Evolutionary conservation across 2,888 invertebrate genomes (phyloP).

Genomic region (Phalera bucephala): DNA sequence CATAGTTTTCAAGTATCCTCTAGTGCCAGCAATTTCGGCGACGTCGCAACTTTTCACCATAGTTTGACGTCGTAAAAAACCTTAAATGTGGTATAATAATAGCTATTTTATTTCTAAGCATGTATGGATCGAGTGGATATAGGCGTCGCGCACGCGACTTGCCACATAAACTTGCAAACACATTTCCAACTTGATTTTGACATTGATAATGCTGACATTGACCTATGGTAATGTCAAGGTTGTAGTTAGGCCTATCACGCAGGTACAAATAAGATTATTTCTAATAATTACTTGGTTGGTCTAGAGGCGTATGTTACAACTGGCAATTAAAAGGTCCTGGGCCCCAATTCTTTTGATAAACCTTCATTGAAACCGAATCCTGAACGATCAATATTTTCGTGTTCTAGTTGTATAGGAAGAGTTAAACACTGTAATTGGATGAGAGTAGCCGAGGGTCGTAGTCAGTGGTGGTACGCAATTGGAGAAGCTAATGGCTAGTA

Average conservation of each 20-base stretch:
- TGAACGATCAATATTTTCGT: no score
- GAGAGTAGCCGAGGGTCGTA: no score
- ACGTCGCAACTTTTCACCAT: conserved; percentile 14
- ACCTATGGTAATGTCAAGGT: conserved; percentile 15
- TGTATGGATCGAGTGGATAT: conserved; percentile 25
- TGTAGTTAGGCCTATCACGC: background rate
- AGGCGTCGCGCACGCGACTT: conserved; percentile 38
- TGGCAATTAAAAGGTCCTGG: no score
- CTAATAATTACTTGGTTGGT: no score
- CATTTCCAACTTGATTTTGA: conserved; percentile 2
- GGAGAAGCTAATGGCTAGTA: no score
- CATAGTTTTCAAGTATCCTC: conserved; percentile 7
- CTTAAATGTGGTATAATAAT: conserved; percentile 23
- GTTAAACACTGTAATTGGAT: no score
- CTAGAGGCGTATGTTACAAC: no score
- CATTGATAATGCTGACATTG: conserved; percentile 11
- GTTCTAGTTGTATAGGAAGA: no score
- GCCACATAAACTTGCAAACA: conserved; percentile 1
- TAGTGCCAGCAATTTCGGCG: background rate
- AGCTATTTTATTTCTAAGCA: conserved; percentile 27
- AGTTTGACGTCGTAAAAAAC: conserved; percentile 7
- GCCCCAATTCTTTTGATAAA: no score
- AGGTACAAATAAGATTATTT: no score
- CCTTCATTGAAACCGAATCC: no score
- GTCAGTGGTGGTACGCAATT: no score